A percentile compares a stretch with the other conserved stretches of the same genome.
Evolutionary conservation across 2,888 invertebrate genomes (phyloP).

Genomic region (Campopleginae sp.): DNA sequence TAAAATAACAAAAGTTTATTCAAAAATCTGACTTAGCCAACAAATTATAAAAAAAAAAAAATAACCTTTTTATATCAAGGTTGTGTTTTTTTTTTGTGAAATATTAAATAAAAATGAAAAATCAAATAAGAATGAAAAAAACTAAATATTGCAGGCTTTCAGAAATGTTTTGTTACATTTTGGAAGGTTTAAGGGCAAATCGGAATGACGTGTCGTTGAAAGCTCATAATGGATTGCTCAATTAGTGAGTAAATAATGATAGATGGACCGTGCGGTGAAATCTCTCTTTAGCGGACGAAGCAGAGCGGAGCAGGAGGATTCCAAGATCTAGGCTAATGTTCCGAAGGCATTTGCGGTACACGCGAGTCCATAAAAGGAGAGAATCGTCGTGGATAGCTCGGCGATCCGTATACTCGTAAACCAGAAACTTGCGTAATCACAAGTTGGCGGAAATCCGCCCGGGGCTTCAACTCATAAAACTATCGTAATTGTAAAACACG

Average conservation of each 20-base stretch:
- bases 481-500: constrained; percentile 82
- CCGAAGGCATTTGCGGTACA: constrained; percentile 63
- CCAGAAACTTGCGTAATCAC: constrained; percentile 82
- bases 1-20: no score
- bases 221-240: not conserved
- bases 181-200: no score
- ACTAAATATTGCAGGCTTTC: no score
- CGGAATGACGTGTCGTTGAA: no score
- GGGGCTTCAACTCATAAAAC: constrained; percentile 81
- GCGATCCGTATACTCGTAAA: constrained; percentile 78
- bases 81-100: no score
- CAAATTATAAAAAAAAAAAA: no score
- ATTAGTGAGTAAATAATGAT: not conserved
- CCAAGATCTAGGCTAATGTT: constrained; percentile 51
- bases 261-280: not conserved
- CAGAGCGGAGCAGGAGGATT: constrained; percentile 38
- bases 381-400: constrained; percentile 76
- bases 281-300: constrained; percentile 12
- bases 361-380: constrained; percentile 72
- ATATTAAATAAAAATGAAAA: no score
- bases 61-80: no score
- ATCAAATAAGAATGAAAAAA: no score
- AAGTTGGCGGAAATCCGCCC: constrained; percentile 79
- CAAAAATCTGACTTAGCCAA: no score
- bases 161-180: no score